Evolutionary conservation across 2,797 vertebrate genomes (phyloP).

Genomic region (Bryconaethiops microstoma): DNA sequence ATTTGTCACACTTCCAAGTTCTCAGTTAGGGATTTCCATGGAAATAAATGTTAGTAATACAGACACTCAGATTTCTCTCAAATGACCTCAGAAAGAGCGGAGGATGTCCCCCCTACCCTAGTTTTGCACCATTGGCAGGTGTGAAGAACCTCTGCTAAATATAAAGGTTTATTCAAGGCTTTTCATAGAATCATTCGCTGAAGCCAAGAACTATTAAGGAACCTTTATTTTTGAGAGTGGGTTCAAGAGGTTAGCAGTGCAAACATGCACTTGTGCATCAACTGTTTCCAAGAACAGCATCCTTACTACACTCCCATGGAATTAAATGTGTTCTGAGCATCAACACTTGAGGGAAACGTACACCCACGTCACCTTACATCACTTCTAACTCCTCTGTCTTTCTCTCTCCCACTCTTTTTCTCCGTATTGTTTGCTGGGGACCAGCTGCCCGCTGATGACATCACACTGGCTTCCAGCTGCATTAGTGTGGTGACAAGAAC

Average conservation of each 20-base stretch:
- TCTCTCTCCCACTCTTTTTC: conserved; percentile 32
- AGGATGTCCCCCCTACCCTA: no score
- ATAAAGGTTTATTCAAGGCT: no score
- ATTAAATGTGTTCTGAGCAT: neutral
- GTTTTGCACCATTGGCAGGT: no score
- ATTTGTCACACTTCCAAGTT: no score
- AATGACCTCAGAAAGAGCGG: no score
- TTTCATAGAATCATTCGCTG: no score
- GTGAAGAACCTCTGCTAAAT: no score
- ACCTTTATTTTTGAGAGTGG: neutral
- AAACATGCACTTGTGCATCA: conserved; percentile 17
- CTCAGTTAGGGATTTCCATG: no score
- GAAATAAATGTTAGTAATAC: no score
- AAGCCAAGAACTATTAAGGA: neutral
- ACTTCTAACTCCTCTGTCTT: conserved; percentile 32
- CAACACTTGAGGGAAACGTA: conserved; percentile 7
- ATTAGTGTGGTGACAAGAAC: conserved; percentile 57
- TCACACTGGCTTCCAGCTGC: conserved; percentile 64
- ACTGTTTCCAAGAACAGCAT: conserved; percentile 6
- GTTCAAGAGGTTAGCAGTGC: neutral
- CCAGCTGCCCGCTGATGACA: conserved; percentile 66
- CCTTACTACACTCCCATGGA: neutral
- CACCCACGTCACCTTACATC: conserved; percentile 41
- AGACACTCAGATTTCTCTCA: no score
- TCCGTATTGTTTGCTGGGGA: conserved; percentile 43